Conservation (phyloP, 2,888 invertebrate genomes). For the Biston stratarius region DNA sequence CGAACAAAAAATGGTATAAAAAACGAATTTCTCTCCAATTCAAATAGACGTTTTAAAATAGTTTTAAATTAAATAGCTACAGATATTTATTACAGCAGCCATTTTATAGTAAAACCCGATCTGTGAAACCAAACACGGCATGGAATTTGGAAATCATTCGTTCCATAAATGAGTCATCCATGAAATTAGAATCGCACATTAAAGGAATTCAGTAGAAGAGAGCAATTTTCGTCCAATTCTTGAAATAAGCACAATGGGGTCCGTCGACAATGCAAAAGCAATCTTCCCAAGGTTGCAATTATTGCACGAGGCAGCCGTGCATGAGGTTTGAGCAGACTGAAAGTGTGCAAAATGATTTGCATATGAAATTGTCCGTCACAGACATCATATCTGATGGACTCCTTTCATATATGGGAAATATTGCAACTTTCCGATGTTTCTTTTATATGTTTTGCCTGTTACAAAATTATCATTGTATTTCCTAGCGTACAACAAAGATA, state of each 20-base stretch:
- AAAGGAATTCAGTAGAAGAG: constrained; percentile 12
- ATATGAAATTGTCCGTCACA: constrained; percentile 33
- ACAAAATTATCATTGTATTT: neutral
- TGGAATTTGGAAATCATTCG: neutral
- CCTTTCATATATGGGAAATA: constrained; percentile 5
- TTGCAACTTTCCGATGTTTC: constrained; percentile 14
- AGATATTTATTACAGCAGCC: no score
- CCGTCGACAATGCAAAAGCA: constrained; percentile 29
- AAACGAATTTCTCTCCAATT: no score
- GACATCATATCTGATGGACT: constrained; percentile 22
- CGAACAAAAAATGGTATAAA: neutral
- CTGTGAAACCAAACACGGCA: constrained; percentile 7
- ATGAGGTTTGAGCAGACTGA: constrained; percentile 33
- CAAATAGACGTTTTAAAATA: no score
- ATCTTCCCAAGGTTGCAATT: constrained; percentile 40
- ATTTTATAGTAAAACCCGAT: neutral
- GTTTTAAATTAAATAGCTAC: no score
- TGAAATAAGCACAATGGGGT: constrained; percentile 30
- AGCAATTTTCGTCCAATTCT: constrained; percentile 26
- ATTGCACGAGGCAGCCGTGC: constrained; percentile 36
- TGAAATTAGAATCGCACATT: constrained; percentile 1
- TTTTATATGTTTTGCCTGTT: neutral
- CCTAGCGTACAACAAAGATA: no score
- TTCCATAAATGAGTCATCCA: constrained; percentile 2
- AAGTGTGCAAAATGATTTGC: constrained; percentile 38